Conservation (phyloP, 2,888 invertebrate species). For the Drosophila multiciliata region DNA sequence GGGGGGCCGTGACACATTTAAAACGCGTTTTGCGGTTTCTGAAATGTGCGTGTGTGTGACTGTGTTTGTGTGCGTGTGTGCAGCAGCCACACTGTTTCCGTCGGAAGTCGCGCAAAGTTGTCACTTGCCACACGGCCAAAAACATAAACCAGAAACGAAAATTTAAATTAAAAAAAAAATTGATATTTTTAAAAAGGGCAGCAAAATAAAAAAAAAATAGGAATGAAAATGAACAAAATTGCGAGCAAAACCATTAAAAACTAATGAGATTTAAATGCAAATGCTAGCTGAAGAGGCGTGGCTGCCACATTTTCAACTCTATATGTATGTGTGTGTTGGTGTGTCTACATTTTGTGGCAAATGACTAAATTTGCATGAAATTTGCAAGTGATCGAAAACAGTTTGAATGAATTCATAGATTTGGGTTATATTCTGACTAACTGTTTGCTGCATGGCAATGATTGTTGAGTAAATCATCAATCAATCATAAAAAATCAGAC, state of each 20-base stretch:
- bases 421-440: conserved; percentile 1
- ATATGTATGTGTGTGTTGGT: conserved; percentile 20
- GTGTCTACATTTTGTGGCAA: conserved; percentile 58
- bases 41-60: conserved; percentile 29
- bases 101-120: conserved; percentile 70
- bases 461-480: background rate
- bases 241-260: conserved; percentile 75
- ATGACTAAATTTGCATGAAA: conserved; percentile 78
- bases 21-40: conserved; percentile 62
- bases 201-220: conserved; percentile 6
- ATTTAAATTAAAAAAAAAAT: conserved; percentile 19
- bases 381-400: conserved; percentile 34
- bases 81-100: conserved; percentile 57
- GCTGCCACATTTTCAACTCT: conserved; percentile 9
- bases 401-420: conserved; percentile 11
- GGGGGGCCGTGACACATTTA: conserved; percentile 50
- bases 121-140: conserved; percentile 58
- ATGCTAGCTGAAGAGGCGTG: conserved; percentile 67
- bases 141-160: conserved; percentile 33
- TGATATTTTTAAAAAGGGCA: conserved; percentile 7
- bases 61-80: conserved; percentile 23
- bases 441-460: background rate
- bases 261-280: conserved; percentile 81
- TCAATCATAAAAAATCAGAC: background rate
- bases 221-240: conserved; percentile 35